Evolutionary conservation across 2,888 invertebrate species (phyloP).

Genomic region (Callyntrura guangdongensis): DNA sequence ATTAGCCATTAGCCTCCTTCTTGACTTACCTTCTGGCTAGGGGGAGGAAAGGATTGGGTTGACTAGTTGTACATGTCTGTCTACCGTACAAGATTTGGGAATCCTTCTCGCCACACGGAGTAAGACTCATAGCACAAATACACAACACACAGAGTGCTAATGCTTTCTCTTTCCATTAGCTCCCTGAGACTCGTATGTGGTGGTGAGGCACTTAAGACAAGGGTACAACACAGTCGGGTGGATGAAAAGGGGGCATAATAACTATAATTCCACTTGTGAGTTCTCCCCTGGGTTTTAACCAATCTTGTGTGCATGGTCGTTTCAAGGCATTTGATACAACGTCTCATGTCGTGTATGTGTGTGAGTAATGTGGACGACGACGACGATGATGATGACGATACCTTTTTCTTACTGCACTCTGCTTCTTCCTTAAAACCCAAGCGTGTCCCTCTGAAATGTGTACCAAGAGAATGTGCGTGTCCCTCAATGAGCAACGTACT

Average conservation of each 20-base stretch:
- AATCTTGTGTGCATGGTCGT: conserved; percentile 62
- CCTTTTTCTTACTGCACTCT: conserved; percentile 11
- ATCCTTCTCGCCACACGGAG: conserved; percentile 41
- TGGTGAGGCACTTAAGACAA: conserved; percentile 71
- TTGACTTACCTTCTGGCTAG: conserved; percentile 74
- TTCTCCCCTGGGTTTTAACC: conserved; percentile 73
- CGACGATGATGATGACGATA: conserved; percentile 55
- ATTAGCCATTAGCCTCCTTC: conserved; percentile 78
- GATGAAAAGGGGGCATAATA: conserved; percentile 72
- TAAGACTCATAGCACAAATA: background rate
- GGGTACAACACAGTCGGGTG: conserved; percentile 57
- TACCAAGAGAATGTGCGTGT: background rate
- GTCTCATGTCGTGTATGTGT: background rate
- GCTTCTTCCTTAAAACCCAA: background rate
- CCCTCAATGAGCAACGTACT: conserved; percentile 1
- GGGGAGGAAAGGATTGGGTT: background rate
- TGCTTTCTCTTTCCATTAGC: conserved; percentile 81
- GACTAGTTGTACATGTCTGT: conserved; percentile 32
- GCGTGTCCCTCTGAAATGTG: background rate
- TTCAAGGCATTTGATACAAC: background rate
- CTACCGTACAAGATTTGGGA: conserved; percentile 24
- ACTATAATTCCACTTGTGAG: conserved; percentile 79
- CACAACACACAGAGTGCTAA: conserved; percentile 58
- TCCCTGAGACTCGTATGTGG: conserved; percentile 60
- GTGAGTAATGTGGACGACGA: conserved; percentile 36